Base-by-base conservation (phyloP, 2,888 invertebrate genomes). In the Thecophora atra region DNA sequence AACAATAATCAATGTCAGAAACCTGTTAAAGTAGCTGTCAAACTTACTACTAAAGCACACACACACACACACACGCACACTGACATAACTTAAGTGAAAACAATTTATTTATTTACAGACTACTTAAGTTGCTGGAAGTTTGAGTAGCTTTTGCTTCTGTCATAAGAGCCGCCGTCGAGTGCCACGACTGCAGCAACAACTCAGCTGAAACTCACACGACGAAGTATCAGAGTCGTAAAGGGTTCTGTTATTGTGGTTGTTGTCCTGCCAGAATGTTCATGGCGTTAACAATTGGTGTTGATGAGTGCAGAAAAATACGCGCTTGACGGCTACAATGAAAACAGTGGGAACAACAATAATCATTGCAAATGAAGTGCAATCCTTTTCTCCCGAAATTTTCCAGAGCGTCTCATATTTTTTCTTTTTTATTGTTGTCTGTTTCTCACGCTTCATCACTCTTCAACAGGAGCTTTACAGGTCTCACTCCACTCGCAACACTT, bases 1-100 rank as follows among this genome's bases (percentile, higher is more conserved):
- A 72, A 72, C 70, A 72, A 73, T 70, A 71, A 75, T 72, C 75
- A 75, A 73, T 73, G 73, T 75, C 73, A 75, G 70, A 70, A 73
- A 73, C 68, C 71, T 71, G 69, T 71, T 72, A 71, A 74, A 69
- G 62, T 60, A 66, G 69, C 71, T 74, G 71, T 73, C 74, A 74
- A 74, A 73, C 51, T 54, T 42, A 58, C 21, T 28, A 21, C 21
- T 7, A 5, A 26, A 21, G 28, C 54, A 64, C 28, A 47, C 24
- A 58, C 47, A 19, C 63, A 19, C n/a, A 67, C 37, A 17, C 21
- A 37, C 17, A 54, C 54, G 11, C 7, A 19, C 51, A 54, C 52
- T 28, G 28, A 65, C 15, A 65, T 51, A 51, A 24, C 24, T 21
- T 19, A 47, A 5, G 58, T 58, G 24, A 58, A 28, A 58, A 8